Conservation (phyloP, 1,140 invertebrate genomes). For the Pantala flavescens region DNA sequence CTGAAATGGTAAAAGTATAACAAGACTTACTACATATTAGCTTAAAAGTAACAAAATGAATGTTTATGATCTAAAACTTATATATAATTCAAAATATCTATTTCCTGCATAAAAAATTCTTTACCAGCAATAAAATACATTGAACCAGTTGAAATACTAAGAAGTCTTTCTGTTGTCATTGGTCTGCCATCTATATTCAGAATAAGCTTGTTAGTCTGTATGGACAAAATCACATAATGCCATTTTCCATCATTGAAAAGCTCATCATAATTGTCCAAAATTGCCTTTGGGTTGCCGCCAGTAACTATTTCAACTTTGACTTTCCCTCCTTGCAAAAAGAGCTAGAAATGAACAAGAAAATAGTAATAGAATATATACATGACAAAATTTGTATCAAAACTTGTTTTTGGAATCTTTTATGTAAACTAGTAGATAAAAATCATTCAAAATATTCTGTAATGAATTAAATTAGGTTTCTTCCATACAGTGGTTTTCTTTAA, state of each 20-base stretch:
- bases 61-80: not conserved
- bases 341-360: conserved; percentile 34
- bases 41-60: not conserved
- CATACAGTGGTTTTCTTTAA: no score
- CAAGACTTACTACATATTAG: not conserved
- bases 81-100: no score
- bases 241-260: conserved; percentile 81
- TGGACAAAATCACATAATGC: conserved; percentile 68
- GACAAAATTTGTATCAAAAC: no score
- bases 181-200: conserved; percentile 67
- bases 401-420: no score
- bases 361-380: no score
- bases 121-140: conserved; percentile 64
- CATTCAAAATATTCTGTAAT: no score
- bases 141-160: conserved; percentile 65
- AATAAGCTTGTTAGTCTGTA: conserved; percentile 56
- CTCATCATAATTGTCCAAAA: conserved; percentile 75
- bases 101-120: conserved; percentile 12
- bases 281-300: conserved; percentile 47
- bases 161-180: conserved; percentile 63
- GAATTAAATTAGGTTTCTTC: no score
- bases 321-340: conserved; percentile 69
- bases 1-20: not conserved
- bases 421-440: no score
- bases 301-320: conserved; percentile 69